Evolutionary conservation across 2,888 invertebrate genomes (phyloP), one percentile per base, ranked within the genome.

Genomic region (Cataglyphis rosenhaueri): DNA sequence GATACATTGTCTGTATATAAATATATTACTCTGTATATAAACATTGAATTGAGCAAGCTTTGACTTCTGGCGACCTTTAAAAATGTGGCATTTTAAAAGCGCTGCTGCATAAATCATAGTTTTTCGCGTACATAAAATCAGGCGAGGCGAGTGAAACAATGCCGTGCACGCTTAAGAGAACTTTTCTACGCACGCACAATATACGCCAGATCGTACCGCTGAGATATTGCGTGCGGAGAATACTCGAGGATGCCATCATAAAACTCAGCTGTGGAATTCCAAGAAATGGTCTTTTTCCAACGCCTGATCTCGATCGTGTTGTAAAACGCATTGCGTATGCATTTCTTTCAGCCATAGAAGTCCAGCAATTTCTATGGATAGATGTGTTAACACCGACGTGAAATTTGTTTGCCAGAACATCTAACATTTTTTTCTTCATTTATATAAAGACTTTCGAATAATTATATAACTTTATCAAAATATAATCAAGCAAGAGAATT

Each of bases 121-220:
- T 81, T 79, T 79, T 78, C 79, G 79, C 52, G 29, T 52, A 48
- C n/a, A 15, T 79, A 79, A 35, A 73, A 61, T 41, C 38, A 52
- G n/a, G 15, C 15, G 10, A 32, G 73, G 38, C 61, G 62, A 62
- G 52, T 25, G 29, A 73, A 73, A 71, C 73, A 78, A 78, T 73
- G 57, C 73, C 38, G 57, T 35, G 74, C 57, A 86, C 64, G 83
- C 84, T 87, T 84, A 76, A 81, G 71, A 78, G 84, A 76, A 86
- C 84, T 86, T 86, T 86, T 84, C 87, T 86, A 86, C 62, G 59
- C 76, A 84, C 55, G 87, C 84, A 86, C 86, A 86, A 86, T 86
- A 73, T 87, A 68, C 81, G 75, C 57, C 44, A 86, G 87, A 86
- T 86, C 84, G 76, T 61, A 52, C 44, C 65, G 12, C 48, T 59